Evolutionary conservation across 1,140 invertebrate species (phyloP), one percentile per base, ranked within the genome.

Genomic region (Lepidurus packardi): DNA sequence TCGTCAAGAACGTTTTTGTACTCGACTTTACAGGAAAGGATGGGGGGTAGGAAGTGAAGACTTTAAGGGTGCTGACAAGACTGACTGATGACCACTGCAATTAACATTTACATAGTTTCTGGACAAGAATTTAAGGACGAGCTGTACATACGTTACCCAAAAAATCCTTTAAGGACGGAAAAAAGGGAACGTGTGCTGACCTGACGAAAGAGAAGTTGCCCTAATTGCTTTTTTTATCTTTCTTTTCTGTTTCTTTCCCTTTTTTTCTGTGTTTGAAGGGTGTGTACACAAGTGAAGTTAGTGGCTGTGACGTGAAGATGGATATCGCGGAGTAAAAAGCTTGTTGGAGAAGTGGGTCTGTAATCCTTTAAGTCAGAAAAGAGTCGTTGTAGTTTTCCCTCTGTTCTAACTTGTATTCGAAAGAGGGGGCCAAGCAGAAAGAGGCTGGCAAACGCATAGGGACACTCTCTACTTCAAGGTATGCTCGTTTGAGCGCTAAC

Each of bases 241-340:
- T 34, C 34, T 34, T 34, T 7, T 65, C 53, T 65, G 6, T 65
- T 65, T 8, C 21, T 65, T 3, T n/a, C 53, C 21, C 47, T 65
- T 16, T 16, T 65, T 65, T 65, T 65, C 21, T 65, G 21, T 16
- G 53, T 65, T 65, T n/a, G 53, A 65, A 16, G 53, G 53, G 53
- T 65, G 53, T 65, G 53, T 65, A 65, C 53, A 65, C 53, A 65
- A 65, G n/a, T 21, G 16, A 65, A 65, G 53, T 21, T 65, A 65
- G 53, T 65, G 53, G 53, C 53, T 65, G 53, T 65, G 53, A 65
- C 53, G 53, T 65, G 53, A 65, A 65, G 53, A 65, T 65, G 53
- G 53, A 65, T 65, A 65, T 65, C 53, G 21, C 53, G 53, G 53
- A 13, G 13, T 7, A 65, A 21, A 65, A 13, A 65, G 53, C 53